Conservation (phyloP, 2,113 vertebrate species). For the Rhagologus leucostigma region DNA sequence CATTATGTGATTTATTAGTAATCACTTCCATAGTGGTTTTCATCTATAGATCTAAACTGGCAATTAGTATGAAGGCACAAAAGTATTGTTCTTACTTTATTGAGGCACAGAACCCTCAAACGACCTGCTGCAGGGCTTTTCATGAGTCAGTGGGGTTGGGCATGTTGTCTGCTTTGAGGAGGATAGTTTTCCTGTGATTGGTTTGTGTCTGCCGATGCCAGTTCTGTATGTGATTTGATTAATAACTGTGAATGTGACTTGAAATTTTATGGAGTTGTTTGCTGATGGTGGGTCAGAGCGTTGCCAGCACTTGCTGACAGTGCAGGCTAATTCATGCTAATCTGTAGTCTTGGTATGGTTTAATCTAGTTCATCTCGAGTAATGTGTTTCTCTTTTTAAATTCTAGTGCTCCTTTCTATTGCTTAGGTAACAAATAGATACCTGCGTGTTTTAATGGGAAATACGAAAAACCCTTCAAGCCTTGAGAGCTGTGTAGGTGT, state of each 20-base stretch:
- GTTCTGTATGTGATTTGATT: slow-evolving; percentile 25
- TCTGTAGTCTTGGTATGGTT: background rate
- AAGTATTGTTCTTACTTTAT: slow-evolving; percentile 7
- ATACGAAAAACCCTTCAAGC: background rate
- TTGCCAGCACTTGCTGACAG: background rate
- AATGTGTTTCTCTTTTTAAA: background rate
- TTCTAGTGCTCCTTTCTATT: background rate
- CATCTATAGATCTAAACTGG: slow-evolving; percentile 28
- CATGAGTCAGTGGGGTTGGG: slow-evolving; percentile 12
- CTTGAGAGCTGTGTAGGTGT: background rate
- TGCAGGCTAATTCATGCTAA: background rate
- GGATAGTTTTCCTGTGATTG: background rate
- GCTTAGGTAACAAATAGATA: background rate
- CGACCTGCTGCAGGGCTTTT: slow-evolving; percentile 16
- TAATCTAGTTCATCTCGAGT: background rate
- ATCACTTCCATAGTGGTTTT: background rate
- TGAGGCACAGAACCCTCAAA: background rate
- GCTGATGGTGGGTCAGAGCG: background rate
- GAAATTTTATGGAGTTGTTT: slow-evolving; percentile 8
- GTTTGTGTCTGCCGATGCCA: background rate
- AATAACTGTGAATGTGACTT: slow-evolving; percentile 21
- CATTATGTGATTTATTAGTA: slow-evolving; percentile 8
- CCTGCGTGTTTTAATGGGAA: background rate
- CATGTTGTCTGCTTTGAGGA: background rate
- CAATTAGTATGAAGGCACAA: slow-evolving; percentile 33